Evolutionary conservation across 2,113 vertebrate species (phyloP), one percentile per base, ranked within the genome.

Genomic region (Gorilla gorilla): DNA sequence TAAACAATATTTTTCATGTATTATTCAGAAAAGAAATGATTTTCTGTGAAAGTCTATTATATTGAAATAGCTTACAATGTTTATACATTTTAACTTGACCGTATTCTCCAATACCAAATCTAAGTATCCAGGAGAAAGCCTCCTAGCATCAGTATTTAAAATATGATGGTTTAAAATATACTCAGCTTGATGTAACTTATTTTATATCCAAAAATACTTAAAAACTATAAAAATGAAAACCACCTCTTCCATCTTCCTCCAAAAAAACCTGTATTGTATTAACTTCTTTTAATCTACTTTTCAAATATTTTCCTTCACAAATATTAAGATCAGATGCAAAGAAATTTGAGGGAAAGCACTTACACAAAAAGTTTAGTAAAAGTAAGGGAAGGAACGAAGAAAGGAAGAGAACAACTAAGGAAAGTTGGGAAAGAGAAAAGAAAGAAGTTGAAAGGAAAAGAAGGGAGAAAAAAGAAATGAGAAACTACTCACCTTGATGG

Each of bases 211-310:
- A 92, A 89, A 90, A 50, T 35, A 78, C 20, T 68, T 66, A 45
- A 52, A 88, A 95, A 18, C 6, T 73, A 75, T 92, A 57, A 82
- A 96, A 66, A 70, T 57, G 52, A 18, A 94, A 92, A 88, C 89
- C 9, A 84, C 52, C 32, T 94, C 16, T 9, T 64, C 52, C 14
- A 57, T 23, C 43, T 43, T 27, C 20, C 55, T 25, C 38, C 14
- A 50, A 87, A 75, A 86, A 75, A 30, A 59, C 2, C 1, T 45
- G 55, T 66, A 50, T 11, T 18, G 2, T 57, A 52, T 81, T 64
- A 90, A 95, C n/a, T 89, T 83, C 6, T 80, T 96, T 85, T 45
- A 80, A 81, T 3, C 22, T 76, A 17, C 30, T 45, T 38, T 90
- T 68, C 81, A 88, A 82, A 89, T 79, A 8, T 88, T 38, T 95